Percentiles rank a stretch among this genome's conserved stretches.
Conservation (phyloP, 2,888 invertebrate genomes). For the Drosophila prolongata region DNA sequence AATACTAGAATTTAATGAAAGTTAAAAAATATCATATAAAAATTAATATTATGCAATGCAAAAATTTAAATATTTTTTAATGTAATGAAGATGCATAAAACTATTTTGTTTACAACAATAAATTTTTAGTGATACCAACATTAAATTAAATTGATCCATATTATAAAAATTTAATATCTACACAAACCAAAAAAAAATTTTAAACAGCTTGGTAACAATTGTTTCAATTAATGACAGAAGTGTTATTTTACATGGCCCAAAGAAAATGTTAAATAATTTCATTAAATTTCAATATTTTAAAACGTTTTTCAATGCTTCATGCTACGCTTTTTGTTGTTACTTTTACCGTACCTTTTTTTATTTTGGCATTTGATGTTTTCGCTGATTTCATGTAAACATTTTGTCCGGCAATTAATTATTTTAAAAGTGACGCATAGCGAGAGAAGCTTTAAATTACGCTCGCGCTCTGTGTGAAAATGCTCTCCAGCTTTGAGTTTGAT, state of each 20-base stretch:
- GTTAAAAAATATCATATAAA: no score
- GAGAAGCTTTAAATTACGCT: conserved; percentile 8
- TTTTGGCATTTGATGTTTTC: conserved; percentile 10
- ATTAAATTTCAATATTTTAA: background rate
- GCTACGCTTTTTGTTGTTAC: background rate
- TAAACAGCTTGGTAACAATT: no score
- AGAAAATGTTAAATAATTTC: background rate
- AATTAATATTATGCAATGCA: no score
- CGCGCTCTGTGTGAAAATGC: conserved; percentile 4
- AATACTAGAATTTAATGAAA: no score
- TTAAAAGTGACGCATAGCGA: conserved; percentile 55
- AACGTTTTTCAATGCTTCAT: background rate
- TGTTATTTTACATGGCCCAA: background rate
- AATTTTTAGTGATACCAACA: no score
- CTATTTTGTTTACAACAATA: no score
- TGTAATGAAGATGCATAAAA: no score
- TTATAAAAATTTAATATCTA: no score
- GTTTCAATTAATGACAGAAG: no score
- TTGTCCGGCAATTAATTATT: conserved; percentile 65
- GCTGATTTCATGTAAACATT: conserved; percentile 41
- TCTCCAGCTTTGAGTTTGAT: conserved; percentile 45
- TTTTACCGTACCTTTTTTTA: conserved; percentile 4
- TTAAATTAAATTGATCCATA: no score
- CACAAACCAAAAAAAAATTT: no score
- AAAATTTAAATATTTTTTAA: no score